Evolutionary conservation across 2,888 invertebrate species (phyloP), one percentile per base, ranked within the genome.

Genomic region (Dasysyrphus tricinctus): DNA sequence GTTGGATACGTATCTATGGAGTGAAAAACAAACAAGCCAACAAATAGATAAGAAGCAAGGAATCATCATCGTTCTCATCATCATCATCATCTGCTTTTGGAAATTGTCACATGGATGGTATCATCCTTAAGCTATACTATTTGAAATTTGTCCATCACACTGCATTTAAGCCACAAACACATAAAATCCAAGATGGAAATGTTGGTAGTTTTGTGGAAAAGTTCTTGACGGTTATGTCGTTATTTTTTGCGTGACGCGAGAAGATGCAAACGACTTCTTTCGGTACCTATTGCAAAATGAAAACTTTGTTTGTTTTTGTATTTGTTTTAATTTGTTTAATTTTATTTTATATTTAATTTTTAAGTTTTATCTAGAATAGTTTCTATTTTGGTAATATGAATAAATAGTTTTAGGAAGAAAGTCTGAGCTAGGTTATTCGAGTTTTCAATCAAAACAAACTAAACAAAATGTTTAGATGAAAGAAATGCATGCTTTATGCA

Each of bases 71-170:
- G 14, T 57, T n/a, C 16, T 57, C 34, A 11, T 57, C 34, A n/a
- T 19, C 34, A n/a, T 19, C 51, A 51, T 69, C 75, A 72, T 77
- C 57, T 81, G 37, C 51, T 24, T 72, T 63, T 63, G 51, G n/a
- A 63, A 39, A 77, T 73, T 82, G 82, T 82, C 77, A 82, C 82
- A 61, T 47, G 47, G 69, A 37, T 72, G 32, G 19, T 2, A 47
- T 47, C 29, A n/a, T 19, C 5, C n/a, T 42, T 29, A 44, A 63
- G 32, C 63, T 44, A 42, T 34, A 42, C 34, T 70, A 74, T 74
- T 37, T 57, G 34, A 37, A 80, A 74, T 67, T 80, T 73, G 56
- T 78, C 61, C 51, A 19, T 65, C 49, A 51, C 5, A 59, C 12
- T 29, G 47, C 57, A 32, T 42, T 29, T 14, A 67, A 67, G 49